Evolutionary conservation across 2,888 invertebrate species (phyloP).

Genomic region (Drosophila antonietae): DNA sequence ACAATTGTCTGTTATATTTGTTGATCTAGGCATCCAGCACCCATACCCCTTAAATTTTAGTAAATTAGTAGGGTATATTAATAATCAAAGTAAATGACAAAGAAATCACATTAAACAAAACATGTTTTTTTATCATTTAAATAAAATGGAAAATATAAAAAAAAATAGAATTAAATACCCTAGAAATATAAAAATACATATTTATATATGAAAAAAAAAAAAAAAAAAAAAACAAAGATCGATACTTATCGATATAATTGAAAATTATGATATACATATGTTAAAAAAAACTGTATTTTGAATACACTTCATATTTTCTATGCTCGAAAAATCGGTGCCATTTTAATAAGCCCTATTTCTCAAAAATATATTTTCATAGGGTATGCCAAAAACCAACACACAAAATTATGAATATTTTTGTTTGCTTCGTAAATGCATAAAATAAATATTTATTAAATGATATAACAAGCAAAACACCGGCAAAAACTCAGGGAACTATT

Average conservation of each 20-base stretch:
- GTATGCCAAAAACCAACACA: constrained; percentile 9
- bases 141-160: too few relatives aligned
- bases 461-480: constrained; percentile 39
- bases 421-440: constrained; percentile 43
- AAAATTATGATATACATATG: too few relatives aligned
- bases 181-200: too few relatives aligned
- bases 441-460: constrained; percentile 68
- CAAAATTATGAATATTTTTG: constrained; percentile 29
- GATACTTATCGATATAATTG: not conserved
- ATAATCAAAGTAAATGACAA: too few relatives aligned
- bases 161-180: too few relatives aligned
- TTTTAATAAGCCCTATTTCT: not conserved
- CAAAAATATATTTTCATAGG: not conserved
- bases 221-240: not conserved
- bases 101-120: too few relatives aligned
- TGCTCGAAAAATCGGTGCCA: not conserved
- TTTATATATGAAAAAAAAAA: too few relatives aligned
- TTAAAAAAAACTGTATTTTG: too few relatives aligned
- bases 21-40: too few relatives aligned
- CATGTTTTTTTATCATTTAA: too few relatives aligned
- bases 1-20: not conserved
- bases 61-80: not conserved
- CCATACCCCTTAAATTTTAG: not conserved
- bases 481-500: constrained; percentile 36
- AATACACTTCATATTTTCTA: too few relatives aligned